Conservation (phyloP, 2,888 invertebrate genomes). For the Malthinus flaveolus region DNA sequence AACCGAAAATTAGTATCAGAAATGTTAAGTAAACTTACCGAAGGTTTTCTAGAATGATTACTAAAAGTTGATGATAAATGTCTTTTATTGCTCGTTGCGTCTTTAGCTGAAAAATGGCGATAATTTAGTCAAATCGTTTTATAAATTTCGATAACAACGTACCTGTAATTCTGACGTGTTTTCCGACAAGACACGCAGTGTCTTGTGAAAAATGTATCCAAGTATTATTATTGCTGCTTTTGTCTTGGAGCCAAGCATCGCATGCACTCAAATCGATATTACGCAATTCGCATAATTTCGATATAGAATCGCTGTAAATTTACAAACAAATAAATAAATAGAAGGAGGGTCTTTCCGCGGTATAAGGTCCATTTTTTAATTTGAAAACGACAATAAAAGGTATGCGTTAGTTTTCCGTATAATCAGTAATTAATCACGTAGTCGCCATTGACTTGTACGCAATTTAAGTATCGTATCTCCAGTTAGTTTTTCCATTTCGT, state of each 20-base stretch:
- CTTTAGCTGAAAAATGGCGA: constrained; percentile 45
- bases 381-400: no score
- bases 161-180: constrained; percentile 63
- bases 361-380: no score
- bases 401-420: no score
- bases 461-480: no score
- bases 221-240: constrained; percentile 65
- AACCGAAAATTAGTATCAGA: no score
- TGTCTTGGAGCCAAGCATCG: constrained; percentile 68
- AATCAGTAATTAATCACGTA: no score
- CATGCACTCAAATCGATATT: constrained; percentile 65
- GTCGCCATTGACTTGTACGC: no score
- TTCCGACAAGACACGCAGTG: constrained; percentile 67
- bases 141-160: background rate
- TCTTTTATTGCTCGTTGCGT: constrained; percentile 50
- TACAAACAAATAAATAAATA: constrained; percentile 23
- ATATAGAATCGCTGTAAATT: constrained; percentile 65
- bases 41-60: constrained; percentile 52
- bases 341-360: no score
- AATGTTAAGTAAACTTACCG: constrained; percentile 40
- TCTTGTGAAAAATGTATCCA: constrained; percentile 60
- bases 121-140: constrained; percentile 1
- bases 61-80: constrained; percentile 44
- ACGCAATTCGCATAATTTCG: constrained; percentile 65
- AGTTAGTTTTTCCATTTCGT: no score